phyloP scores from a whole-genome alignment of 2,113 vertebrate genomes.

The Chaetops frenatus region DNA sequence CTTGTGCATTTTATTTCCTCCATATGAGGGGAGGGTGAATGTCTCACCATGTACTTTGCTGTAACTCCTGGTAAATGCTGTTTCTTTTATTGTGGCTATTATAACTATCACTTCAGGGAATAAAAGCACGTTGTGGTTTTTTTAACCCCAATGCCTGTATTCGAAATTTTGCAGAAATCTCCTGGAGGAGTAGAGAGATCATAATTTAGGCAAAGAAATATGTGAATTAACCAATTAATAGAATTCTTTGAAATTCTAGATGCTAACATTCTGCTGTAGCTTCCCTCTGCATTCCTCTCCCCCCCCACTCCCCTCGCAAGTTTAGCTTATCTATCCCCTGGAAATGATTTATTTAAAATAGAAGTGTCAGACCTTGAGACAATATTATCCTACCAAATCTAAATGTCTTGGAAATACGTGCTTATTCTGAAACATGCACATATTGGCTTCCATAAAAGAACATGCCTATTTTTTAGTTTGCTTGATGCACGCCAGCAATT shows the following conservation, averaged over 20 bases:
- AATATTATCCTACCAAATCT: constrained; percentile 20
- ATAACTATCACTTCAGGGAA: background rate
- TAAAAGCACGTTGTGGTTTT: background rate
- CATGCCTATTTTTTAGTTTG: background rate
- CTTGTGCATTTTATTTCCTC: constrained; percentile 11
- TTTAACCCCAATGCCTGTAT: background rate
- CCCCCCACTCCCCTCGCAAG: background rate
- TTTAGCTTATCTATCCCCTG: background rate
- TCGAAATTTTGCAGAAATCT: background rate
- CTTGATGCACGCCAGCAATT: background rate
- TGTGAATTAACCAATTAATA: background rate
- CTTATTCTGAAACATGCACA: background rate
- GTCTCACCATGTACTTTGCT: background rate
- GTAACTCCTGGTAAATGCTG: background rate
- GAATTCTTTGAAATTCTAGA: background rate
- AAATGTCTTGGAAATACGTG: background rate
- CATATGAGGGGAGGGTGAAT: background rate
- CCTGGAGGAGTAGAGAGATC: background rate
- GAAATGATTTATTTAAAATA: constrained; percentile 4
- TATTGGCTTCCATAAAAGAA: background rate
- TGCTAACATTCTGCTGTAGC: background rate
- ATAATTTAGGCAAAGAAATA: background rate
- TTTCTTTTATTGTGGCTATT: background rate
- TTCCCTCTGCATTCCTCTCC: background rate
- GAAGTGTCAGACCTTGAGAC: constrained; percentile 12